Evolutionary conservation across 1,140 invertebrate genomes (phyloP).

Genomic region (Brachystomella parvula): DNA sequence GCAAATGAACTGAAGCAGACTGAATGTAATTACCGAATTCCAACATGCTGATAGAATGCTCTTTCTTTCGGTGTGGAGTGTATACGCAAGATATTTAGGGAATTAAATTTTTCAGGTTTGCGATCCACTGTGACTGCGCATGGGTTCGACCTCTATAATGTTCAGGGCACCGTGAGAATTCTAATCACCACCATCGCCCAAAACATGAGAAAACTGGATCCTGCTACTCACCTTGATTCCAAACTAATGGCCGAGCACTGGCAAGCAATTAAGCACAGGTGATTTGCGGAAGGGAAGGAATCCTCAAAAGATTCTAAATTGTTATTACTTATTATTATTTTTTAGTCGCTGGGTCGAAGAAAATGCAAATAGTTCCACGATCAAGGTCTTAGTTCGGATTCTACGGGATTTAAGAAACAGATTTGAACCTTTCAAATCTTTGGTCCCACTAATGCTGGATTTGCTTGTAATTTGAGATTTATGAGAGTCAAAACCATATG

Average conservation of each 20-base stretch:
- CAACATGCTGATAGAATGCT: not conserved
- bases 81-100: not conserved
- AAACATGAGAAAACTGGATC: conserved; percentile 84
- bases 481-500: conserved; percentile 13
- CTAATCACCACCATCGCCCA: conserved; percentile 87
- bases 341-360: conserved; percentile 94
- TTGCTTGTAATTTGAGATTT: conserved; percentile 53
- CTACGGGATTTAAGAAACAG: conserved; percentile 79
- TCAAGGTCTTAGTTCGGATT: conserved; percentile 89
- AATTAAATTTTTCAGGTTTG: conserved; percentile 27
- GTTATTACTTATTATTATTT: conserved; percentile 19
- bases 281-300: not conserved
- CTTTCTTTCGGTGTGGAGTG: not conserved
- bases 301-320: not conserved
- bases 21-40: conserved; percentile 29
- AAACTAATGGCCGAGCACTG: conserved; percentile 81
- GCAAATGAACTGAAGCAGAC: conserved; percentile 58
- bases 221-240: conserved; percentile 79
- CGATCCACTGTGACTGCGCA: conserved; percentile 26
- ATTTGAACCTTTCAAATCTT: conserved; percentile 78
- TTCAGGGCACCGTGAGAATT: conserved; percentile 74
- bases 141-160: conserved; percentile 36
- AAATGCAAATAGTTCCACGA: conserved; percentile 92
- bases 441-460: conserved; percentile 95
- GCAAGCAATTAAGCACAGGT: conserved; percentile 81